Conservation (phyloP, 2,797 vertebrate genomes). For the Ptychobarbus kaznakovi region DNA sequence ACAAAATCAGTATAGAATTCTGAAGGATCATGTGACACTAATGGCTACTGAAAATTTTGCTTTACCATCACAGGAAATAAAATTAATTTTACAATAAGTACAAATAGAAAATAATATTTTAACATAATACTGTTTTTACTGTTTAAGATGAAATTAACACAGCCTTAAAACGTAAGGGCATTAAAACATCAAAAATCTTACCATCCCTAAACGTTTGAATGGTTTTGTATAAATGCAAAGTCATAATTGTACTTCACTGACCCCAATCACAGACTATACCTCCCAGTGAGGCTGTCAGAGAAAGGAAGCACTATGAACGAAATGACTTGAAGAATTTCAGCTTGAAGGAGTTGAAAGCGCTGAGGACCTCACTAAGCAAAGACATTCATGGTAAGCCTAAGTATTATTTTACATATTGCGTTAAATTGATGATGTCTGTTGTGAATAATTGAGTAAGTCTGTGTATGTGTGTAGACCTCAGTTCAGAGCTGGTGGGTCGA, state of each 20-base stretch:
- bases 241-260: conserved; percentile 2
- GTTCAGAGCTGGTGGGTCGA: conserved; percentile 79
- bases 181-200: neutral
- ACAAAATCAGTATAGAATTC: neutral
- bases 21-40: neutral
- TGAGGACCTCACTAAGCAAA: conserved; percentile 72
- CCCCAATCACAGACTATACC: conserved; percentile 61
- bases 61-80: neutral
- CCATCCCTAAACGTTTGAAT: neutral
- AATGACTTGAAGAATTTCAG: conserved; percentile 71
- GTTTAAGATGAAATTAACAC: neutral
- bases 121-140: neutral
- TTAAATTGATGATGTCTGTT: neutral
- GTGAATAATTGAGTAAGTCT: neutral
- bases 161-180: neutral
- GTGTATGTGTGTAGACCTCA: conserved; percentile 70
- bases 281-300: conserved; percentile 62
- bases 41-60: neutral
- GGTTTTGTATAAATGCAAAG: neutral
- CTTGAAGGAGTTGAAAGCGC: conserved; percentile 67
- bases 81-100: neutral
- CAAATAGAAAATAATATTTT: neutral
- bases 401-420: neutral
- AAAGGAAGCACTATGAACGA: conserved; percentile 72
- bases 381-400: conserved; percentile 73